Conservation (phyloP, 1,140 invertebrate species). For the Macrocentrus cingulum region DNA sequence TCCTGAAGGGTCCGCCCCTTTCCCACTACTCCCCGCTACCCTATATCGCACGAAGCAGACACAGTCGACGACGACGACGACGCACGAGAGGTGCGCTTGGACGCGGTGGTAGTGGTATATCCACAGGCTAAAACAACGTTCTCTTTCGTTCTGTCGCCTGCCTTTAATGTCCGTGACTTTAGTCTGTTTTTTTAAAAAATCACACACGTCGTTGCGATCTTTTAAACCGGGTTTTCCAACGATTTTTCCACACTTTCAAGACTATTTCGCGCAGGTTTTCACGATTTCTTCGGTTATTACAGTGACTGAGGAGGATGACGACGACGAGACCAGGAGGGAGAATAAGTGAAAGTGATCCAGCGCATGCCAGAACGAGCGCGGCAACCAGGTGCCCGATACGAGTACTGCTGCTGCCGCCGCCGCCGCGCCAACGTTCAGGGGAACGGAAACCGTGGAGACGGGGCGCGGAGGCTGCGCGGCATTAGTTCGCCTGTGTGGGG, state of each 20-base stretch:
- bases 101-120: slow-evolving; percentile 14
- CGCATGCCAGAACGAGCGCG: slow-evolving; percentile 34
- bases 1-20: slow-evolving; percentile 34
- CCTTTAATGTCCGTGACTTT: no score
- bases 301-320: background rate
- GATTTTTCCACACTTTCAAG: no score
- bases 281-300: background rate
- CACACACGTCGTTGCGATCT: no score
- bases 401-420: slow-evolving; percentile 63
- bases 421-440: slow-evolving; percentile 40
- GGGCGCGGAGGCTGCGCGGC: slow-evolving; percentile 49
- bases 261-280: background rate
- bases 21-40: slow-evolving; percentile 19
- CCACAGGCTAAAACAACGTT: background rate
- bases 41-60: slow-evolving; percentile 2
- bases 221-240: no score
- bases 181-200: no score
- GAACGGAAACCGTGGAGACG: slow-evolving; percentile 39
- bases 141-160: background rate
- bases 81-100: slow-evolving; percentile 21
- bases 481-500: slow-evolving; percentile 55
- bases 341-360: slow-evolving; percentile 60
- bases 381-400: slow-evolving; percentile 60
- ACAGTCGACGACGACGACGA: slow-evolving; percentile 5
- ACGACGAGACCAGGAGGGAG: slow-evolving; percentile 17